Evolutionary conservation across 1,140 invertebrate species (phyloP).

Genomic region (Lysiphlebus fabarum): DNA sequence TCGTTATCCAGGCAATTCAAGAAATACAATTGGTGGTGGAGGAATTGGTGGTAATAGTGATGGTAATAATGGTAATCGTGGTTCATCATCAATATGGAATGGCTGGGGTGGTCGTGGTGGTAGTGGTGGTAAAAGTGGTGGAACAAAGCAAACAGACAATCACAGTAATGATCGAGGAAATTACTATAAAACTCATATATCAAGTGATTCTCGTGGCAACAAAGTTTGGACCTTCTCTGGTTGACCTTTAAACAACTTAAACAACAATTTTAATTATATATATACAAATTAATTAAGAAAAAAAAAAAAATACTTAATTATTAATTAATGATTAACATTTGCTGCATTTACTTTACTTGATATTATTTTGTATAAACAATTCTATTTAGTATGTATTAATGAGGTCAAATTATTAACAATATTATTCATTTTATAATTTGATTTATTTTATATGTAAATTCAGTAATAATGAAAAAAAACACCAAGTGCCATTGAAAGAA

Average conservation of each 20-base stretch:
- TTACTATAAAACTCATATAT: slow-evolving; percentile 26
- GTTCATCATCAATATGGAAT: not conserved
- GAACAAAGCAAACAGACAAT: slow-evolving; percentile 5
- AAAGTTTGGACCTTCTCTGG: slow-evolving; percentile 26
- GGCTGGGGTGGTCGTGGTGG: slow-evolving; percentile 4
- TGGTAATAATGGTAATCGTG: slow-evolving; percentile 16
- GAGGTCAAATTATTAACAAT: no score
- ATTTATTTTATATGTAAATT: no score
- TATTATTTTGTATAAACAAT: no score
- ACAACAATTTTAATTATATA: not conserved
- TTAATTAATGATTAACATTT: no score
- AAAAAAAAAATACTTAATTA: no score
- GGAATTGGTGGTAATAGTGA: slow-evolving; percentile 20
- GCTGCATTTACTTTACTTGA: no score
- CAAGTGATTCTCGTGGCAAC: slow-evolving; percentile 18
- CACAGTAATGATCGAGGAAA: slow-evolving; percentile 13
- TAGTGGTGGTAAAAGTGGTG: slow-evolving; percentile 6
- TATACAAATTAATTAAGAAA: no score
- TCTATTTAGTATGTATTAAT: no score
- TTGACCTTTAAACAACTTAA: not conserved
- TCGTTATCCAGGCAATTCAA: slow-evolving; percentile 18
- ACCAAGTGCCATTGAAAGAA: no score
- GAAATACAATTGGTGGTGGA: slow-evolving; percentile 20
- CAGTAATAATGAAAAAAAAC: no score
- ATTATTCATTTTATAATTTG: no score